Evolutionary conservation across 1,140 invertebrate species (phyloP).

Genomic region (Oppia nitens): DNA sequence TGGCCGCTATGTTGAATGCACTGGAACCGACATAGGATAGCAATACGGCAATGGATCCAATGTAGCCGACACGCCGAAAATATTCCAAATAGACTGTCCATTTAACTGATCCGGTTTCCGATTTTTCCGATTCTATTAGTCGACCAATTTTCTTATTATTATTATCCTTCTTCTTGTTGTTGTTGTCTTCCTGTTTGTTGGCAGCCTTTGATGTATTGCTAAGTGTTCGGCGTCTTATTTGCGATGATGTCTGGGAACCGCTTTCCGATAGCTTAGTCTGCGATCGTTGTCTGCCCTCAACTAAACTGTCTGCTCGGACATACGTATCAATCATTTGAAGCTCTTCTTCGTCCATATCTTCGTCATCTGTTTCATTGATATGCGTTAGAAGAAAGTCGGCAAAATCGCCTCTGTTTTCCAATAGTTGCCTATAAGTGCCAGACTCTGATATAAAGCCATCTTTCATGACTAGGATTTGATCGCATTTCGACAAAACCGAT

Average conservation of each 20-base stretch:
- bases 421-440: constrained; percentile 32
- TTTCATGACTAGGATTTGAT: constrained; percentile 68
- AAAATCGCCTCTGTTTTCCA: constrained; percentile 26
- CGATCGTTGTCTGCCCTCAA: background rate
- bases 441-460: constrained; percentile 39
- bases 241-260: background rate
- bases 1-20: constrained; percentile 24
- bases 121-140: constrained; percentile 28
- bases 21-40: constrained; percentile 15
- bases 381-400: constrained; percentile 21
- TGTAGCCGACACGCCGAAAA: constrained; percentile 5
- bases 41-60: constrained; percentile 4
- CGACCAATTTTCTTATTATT: constrained; percentile 30
- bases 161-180: background rate
- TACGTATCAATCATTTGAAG: background rate
- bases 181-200: background rate
- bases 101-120: constrained; percentile 12
- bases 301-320: background rate
- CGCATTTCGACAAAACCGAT: constrained; percentile 59
- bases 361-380: background rate
- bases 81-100: constrained; percentile 5
- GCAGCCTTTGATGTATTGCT: background rate
- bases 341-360: constrained; percentile 6
- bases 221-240: background rate
- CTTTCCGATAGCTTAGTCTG: background rate